A percentile compares a stretch with the other conserved stretches of the same genome.
phyloP scores from a whole-genome alignment of 2,797 vertebrate species.

The Sebastes minor region DNA sequence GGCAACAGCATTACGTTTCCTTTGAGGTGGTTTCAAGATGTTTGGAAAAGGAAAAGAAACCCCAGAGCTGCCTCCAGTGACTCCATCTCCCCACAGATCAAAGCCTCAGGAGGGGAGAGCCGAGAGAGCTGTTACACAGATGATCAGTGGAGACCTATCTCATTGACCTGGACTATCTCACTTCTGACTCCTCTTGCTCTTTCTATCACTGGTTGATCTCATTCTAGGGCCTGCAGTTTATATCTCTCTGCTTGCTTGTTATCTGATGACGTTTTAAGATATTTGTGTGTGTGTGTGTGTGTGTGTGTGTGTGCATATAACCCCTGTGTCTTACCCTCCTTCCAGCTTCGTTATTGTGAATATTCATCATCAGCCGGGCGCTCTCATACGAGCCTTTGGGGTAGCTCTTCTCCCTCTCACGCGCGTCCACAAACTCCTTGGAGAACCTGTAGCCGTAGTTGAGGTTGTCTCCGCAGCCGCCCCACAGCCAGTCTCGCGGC shows the following conservation, averaged over 20 bases:
- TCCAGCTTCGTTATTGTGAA: conserved; percentile 97
- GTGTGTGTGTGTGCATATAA: neutral
- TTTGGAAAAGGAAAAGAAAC: conserved; percentile 64
- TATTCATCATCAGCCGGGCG: conserved; percentile 92
- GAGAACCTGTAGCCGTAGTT: conserved; percentile 97
- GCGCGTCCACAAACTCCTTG: conserved; percentile 97
- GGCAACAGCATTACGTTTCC: conserved; percentile 53
- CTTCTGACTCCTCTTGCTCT: conserved; percentile 4
- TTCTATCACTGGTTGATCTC: conserved; percentile 10
- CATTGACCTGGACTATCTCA: conserved; percentile 58
- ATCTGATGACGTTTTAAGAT: neutral
- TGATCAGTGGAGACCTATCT: conserved; percentile 68
- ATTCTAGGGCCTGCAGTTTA: conserved; percentile 1
- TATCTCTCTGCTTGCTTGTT: neutral
- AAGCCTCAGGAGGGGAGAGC: conserved; percentile 59
- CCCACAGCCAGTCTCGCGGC: conserved; percentile 98
- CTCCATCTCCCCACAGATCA: conserved; percentile 72
- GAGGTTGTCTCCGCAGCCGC: conserved; percentile 97
- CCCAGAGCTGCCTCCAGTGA: conserved; percentile 53
- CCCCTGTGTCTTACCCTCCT: conserved; percentile 86
- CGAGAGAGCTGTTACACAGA: conserved; percentile 75
- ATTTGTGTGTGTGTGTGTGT: neutral
- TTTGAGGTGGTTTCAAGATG: conserved; percentile 74
- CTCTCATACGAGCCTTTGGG: conserved; percentile 91
- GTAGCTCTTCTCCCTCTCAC: conserved; percentile 93